These are phyloP conservation scores for Falco punctatus DNA, from an alignment of 2,113 vertebrate genomes.

Conservation along the genomic window DNA sequence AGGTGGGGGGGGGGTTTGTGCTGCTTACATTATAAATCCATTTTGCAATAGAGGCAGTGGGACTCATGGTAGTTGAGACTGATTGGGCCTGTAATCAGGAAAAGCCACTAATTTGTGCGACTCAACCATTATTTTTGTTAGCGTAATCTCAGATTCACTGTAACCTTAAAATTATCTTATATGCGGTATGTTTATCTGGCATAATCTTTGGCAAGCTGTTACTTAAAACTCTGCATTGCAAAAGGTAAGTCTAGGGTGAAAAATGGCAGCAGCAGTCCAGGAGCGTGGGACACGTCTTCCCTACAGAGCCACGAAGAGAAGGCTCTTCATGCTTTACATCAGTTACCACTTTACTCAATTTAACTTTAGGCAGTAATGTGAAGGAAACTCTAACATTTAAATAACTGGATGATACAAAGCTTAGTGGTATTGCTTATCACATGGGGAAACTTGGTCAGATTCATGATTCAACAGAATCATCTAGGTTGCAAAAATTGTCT, in stretches of 20 bases:
- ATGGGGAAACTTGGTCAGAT: neutral
- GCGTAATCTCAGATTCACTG: neutral
- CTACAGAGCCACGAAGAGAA: neutral
- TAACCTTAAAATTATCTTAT: neutral
- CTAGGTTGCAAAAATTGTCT: neutral
- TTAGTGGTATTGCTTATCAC: neutral
- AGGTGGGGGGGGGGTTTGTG: neutral
- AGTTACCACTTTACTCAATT: neutral
- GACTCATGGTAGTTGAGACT: neutral
- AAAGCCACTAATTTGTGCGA: neutral
- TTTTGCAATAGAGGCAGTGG: neutral
- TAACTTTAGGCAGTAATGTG: neutral
- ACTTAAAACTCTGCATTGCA: neutral
- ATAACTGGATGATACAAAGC: neutral
- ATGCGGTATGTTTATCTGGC: neutral
- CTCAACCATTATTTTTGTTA: neutral
- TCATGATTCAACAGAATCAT: neutral
- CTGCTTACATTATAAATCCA: neutral
- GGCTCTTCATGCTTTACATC: neutral
- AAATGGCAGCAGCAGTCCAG: neutral
- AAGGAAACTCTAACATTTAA: neutral
- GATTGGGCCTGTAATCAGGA: neutral
- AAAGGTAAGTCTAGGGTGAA: neutral
- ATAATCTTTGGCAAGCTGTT: neutral
- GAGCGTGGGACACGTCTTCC: neutral